These are phyloP conservation scores for Procapra przewalskii DNA, from an alignment of 2,113 vertebrate species.

Conservation along the genomic window DNA sequence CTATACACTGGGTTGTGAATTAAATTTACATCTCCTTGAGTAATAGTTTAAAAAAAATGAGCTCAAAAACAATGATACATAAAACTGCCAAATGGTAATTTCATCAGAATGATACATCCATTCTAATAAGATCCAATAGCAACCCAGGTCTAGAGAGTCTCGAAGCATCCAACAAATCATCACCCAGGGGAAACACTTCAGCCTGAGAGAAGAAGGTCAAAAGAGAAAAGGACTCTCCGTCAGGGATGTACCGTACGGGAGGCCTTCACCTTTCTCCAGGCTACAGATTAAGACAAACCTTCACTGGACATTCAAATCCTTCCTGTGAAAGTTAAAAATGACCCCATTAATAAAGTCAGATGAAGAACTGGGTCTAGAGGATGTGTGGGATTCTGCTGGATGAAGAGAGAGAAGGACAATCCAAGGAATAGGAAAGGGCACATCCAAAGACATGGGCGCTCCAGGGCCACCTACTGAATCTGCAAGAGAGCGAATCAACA, in stretches of 20 bases:
- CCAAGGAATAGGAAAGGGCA: background rate
- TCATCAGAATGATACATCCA: background rate
- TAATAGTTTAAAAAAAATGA: background rate
- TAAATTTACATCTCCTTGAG: background rate
- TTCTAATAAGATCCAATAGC: background rate
- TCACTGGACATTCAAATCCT: background rate
- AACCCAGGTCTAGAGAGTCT: background rate
- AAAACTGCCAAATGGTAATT: background rate
- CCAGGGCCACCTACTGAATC: too few relatives aligned
- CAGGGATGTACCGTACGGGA: fast-evolving
- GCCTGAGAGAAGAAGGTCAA: background rate
- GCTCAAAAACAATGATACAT: background rate
- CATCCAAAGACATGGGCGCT: fast-evolving
- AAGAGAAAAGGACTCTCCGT: background rate
- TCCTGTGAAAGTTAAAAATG: background rate
- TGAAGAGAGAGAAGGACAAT: background rate
- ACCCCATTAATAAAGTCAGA: background rate
- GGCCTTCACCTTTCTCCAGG: too few relatives aligned
- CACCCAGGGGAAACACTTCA: background rate
- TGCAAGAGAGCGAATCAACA: fast-evolving
- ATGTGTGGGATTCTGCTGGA: background rate
- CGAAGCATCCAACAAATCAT: background rate
- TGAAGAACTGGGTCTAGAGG: background rate
- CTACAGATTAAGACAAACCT: background rate
- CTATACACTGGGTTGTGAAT: background rate